These are phyloP conservation scores for Linepithema humile DNA, from an alignment of 1,140 invertebrate species.

Conservation along the genomic window DNA sequence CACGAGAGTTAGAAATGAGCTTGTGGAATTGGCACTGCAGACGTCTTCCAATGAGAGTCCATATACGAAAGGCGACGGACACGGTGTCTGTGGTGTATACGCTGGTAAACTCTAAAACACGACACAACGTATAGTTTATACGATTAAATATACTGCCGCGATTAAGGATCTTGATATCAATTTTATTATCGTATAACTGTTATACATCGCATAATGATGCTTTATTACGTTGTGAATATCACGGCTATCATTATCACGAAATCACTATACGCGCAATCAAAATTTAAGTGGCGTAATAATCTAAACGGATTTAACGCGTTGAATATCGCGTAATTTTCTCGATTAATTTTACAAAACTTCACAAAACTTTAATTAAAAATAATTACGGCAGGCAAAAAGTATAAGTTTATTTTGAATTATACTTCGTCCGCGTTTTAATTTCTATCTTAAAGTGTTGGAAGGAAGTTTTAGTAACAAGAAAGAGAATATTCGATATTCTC, in stretches of 20 bases:
- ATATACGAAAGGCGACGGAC: constrained; percentile 58
- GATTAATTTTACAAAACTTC: background rate
- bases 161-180: constrained; percentile 15
- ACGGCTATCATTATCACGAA: background rate
- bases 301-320: background rate
- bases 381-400: background rate
- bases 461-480: background rate
- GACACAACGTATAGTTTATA: background rate
- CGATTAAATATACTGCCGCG: background rate
- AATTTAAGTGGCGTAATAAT: constrained; percentile 1
- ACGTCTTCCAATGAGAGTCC: constrained; percentile 66
- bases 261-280: constrained; percentile 16
- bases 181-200: background rate
- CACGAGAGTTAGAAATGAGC: constrained; percentile 64
- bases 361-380: background rate
- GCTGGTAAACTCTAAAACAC: constrained; percentile 17
- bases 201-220: background rate
- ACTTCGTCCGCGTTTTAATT: background rate
- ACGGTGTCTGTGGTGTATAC: constrained; percentile 5
- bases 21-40: constrained; percentile 38
- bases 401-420: background rate
- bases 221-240: background rate
- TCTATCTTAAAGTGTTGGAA: background rate
- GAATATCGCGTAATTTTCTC: background rate
- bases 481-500: background rate